A percentile compares a stretch with the other conserved stretches of the same genome.
Conservation (phyloP, 2,888 invertebrate genomes). For the Hypolimnas misippus region DNA sequence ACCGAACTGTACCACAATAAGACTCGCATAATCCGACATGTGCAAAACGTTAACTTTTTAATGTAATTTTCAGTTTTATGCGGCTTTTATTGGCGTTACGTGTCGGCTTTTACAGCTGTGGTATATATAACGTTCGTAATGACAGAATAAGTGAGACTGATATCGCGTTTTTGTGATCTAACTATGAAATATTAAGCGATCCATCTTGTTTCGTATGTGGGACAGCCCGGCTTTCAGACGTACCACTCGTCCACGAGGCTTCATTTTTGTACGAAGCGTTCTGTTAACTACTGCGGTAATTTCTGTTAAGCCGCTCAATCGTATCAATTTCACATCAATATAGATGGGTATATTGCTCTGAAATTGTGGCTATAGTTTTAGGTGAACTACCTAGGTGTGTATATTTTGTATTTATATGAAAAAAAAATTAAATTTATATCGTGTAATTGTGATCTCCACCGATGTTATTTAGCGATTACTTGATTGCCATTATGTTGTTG, state of each 20-base stretch:
- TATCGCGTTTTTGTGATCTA: slow-evolving; percentile 75
- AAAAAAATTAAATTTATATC: slow-evolving; percentile 67
- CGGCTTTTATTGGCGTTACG: slow-evolving; percentile 56
- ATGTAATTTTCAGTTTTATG: slow-evolving; percentile 47
- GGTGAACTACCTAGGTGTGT: slow-evolving; percentile 74
- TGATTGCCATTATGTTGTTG: slow-evolving; percentile 81
- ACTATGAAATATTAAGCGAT: slow-evolving; percentile 36
- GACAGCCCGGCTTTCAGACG: slow-evolving; percentile 32
- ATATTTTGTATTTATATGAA: slow-evolving; percentile 81
- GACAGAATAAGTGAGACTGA: slow-evolving; percentile 84
- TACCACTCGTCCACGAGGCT: slow-evolving; percentile 11
- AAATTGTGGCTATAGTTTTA: slow-evolving; percentile 74
- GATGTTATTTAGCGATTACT: slow-evolving; percentile 82
- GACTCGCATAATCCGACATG: slow-evolving; percentile 53
- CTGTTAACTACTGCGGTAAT: slow-evolving; percentile 76
- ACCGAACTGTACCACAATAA: slow-evolving; percentile 53
- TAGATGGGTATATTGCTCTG: slow-evolving; percentile 79
- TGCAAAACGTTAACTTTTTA: slow-evolving; percentile 29
- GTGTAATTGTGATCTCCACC: slow-evolving; percentile 84
- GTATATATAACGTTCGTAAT: slow-evolving; percentile 76
- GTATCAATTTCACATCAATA: slow-evolving; percentile 80
- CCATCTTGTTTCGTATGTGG: slow-evolving; percentile 36
- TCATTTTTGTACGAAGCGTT: slow-evolving; percentile 56
- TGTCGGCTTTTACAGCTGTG: slow-evolving; percentile 65
- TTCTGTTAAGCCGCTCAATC: slow-evolving; percentile 70